Evolutionary conservation across 2,113 vertebrate species (phyloP).

Genomic region (Mellivora capensis): DNA sequence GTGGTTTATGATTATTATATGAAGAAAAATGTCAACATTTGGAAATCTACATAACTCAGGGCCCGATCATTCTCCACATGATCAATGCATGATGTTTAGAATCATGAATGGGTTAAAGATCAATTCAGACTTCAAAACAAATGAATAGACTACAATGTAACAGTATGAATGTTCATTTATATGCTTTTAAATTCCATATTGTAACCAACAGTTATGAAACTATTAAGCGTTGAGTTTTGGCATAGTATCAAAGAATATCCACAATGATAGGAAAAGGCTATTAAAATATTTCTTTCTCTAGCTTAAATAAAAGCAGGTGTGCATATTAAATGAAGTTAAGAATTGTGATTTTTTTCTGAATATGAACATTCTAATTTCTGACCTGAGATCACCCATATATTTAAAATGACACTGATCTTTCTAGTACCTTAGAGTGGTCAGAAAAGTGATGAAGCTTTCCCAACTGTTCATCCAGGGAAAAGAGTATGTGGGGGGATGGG

Average conservation of each 20-base stretch:
- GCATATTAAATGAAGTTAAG: not conserved
- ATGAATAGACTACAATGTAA: not conserved
- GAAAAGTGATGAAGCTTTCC: not conserved
- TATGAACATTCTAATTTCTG: not conserved
- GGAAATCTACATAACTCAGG: not conserved
- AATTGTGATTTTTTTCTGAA: constrained; percentile 31
- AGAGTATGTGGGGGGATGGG: not conserved
- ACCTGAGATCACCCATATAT: not conserved
- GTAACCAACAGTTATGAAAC: not conserved
- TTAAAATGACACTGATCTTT: not conserved
- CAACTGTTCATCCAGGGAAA: not conserved
- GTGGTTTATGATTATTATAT: not conserved
- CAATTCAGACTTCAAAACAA: not conserved
- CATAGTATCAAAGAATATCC: not conserved
- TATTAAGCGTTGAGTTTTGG: not conserved
- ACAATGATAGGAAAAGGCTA: not conserved
- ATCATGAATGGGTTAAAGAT: not conserved
- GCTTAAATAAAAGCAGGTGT: not conserved
- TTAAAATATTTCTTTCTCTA: not conserved
- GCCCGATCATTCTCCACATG: not conserved
- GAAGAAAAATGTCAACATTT: not conserved
- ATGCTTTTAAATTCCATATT: not conserved
- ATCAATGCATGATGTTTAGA: not conserved
- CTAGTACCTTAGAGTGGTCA: not conserved
- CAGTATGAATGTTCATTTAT: not conserved